Conservation (phyloP, 2,113 vertebrate species). For the Clupea harengus region DNA sequence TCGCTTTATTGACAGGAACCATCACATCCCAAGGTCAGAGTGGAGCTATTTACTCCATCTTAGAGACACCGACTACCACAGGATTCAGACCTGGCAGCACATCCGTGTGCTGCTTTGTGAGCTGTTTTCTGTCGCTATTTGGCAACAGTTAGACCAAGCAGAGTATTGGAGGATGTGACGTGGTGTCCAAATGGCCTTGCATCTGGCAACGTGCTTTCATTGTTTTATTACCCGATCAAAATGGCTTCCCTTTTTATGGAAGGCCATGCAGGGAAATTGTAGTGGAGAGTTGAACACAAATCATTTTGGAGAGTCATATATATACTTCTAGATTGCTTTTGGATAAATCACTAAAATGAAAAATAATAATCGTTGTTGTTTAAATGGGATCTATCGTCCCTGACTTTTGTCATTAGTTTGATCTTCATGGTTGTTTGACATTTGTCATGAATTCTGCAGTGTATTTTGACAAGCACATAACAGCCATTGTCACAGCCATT, state of each 20-base stretch:
- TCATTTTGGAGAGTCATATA: background rate
- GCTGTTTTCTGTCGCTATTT: no score
- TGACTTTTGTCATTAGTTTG: background rate
- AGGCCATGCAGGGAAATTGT: background rate
- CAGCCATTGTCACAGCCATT: no score
- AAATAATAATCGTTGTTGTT: background rate
- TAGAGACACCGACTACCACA: no score
- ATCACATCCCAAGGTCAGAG: no score
- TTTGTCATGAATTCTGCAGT: background rate
- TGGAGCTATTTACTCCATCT: no score
- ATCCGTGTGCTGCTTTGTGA: no score
- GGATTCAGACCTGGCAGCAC: no score
- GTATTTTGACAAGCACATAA: no score
- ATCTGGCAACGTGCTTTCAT: background rate
- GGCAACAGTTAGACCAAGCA: background rate
- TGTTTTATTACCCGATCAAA: background rate
- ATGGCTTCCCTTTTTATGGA: background rate
- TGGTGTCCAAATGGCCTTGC: background rate
- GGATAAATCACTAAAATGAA: background rate
- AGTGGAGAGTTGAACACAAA: background rate
- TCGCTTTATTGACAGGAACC: no score
- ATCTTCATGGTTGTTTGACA: background rate
- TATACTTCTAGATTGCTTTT: background rate
- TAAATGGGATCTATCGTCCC: background rate
- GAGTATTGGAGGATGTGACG: background rate